Evolutionary conservation across 2,113 vertebrate genomes (phyloP), one percentile per base, ranked within the genome.

Genomic region (Empidonax alnorum): DNA sequence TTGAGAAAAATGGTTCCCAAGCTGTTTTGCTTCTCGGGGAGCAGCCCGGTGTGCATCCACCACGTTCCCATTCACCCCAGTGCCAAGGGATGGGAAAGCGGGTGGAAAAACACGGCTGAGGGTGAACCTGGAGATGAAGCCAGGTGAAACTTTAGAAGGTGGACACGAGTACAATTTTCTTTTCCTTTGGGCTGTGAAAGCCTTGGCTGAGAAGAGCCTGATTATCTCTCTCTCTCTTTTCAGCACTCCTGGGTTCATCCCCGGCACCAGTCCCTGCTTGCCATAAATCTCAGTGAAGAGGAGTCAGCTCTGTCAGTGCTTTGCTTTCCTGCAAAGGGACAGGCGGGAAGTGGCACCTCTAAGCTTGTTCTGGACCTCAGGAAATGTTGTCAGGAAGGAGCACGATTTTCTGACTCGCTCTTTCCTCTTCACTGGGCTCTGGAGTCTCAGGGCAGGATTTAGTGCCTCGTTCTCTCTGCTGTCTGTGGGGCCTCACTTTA

Each of bases 1-100:
- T 50, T 7, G 66, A 91, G 87, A 93, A 87, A 95, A 95, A 94
- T 85, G 39, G 27, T 63, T 84, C 71, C 75, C 41, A 22, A 47
- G 61, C 59, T 67, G 76, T 1, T 91, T 71, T 53, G 42, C 35
- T 77, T 71, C 65, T 35, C 21, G 10, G 28, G 39, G 41, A 85
- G 59, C 41, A 53, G 25, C 3, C 24, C n/a, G 4, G 22, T 23
- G n/a, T 59, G 21, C 33, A 31, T 33, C 65, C 56, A 35, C 37
- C 56, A 3, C 10, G 3, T 72, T 94, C 39, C 24, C 19, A 1
- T 33, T 53, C 46, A 22, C 55, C 31, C 53, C 35, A 0, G 55
- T 7, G 42, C 66, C 63, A 71, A 87, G 67, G 39, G 13, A 10
- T 49, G 49, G 52, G 41, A 47, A 61, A 28, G 30, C 0, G 0